Evolutionary conservation across 2,888 invertebrate genomes (phyloP), one percentile per base, ranked within the genome.

Genomic region (Eupelmus urozonus): DNA sequence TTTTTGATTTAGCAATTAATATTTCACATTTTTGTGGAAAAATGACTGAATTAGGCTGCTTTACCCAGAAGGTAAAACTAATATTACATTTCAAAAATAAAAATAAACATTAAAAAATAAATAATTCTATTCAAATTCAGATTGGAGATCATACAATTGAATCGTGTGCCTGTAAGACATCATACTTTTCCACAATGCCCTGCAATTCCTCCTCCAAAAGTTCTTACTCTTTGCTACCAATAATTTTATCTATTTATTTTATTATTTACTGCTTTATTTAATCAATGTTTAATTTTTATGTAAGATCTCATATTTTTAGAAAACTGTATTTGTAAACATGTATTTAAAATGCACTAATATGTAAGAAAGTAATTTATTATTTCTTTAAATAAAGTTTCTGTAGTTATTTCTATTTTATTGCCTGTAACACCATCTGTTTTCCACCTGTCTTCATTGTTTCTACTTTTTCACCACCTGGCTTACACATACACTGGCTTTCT

Each of bases 11-110:
- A 89, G 88, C 87, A 65, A 62, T 85, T 9, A 87, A 87, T 40
- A 81, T 78, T 20, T 81, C 87, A n/a, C 80, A 85, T 49, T 88
- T 87, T 80, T 86, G 86, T 83, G 89, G 89, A 2, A 88, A 87
- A 84, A 83, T 86, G 80, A 85, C 82, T 42, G 76, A 81, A 53
- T 75, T 83, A 5, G 87, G 86, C 23, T 89, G 89, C 76, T 88
- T 80, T 75, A 51, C 79, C 9, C 84, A 87, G 74, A 63, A 81
- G 75, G 88, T 88, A 81, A 76, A 49, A 29, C 53, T 25, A 45
- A 66, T 20, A 70, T 69, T 65, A 27, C 1, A 42, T 71, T 53
- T 40, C 13, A 53, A 71, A 57, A 13, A 7, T 18, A 20, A 60
- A 40, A 20, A 18, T 66, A 66, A 67, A 20, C 11, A 53, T 67